These are phyloP conservation scores for Porites evermanni DNA, from an alignment of 92 coral and sea anemone genomes.

Conservation along the genomic window DNA sequence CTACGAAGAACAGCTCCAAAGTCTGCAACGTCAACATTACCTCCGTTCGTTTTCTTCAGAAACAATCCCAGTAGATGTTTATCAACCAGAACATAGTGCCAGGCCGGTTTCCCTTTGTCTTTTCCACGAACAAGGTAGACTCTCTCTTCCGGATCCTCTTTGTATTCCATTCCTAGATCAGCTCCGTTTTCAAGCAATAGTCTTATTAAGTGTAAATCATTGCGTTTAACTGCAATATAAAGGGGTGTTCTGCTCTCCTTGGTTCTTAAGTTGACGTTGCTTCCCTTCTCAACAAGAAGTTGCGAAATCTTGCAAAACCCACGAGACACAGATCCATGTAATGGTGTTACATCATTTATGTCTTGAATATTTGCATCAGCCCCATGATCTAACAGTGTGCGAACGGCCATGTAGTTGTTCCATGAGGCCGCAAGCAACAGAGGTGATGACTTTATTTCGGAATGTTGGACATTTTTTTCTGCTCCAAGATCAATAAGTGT, in stretches of 20 bases:
- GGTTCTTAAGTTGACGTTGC: neutral
- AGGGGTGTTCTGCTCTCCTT: neutral
- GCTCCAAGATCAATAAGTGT: neutral
- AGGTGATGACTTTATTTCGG: neutral
- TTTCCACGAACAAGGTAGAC: slow-evolving; percentile 28
- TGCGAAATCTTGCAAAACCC: neutral
- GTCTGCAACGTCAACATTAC: neutral
- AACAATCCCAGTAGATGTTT: neutral
- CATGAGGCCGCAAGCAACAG: neutral
- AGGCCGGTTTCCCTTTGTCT: slow-evolving; percentile 23
- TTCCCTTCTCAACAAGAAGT: neutral
- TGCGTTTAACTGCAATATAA: neutral
- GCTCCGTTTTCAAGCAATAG: neutral
- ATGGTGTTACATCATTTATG: neutral
- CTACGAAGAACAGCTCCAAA: neutral
- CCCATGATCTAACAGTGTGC: neutral
- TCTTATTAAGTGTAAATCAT: neutral
- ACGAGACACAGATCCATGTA: neutral
- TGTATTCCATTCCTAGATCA: neutral
- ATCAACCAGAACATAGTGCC: slow-evolving; percentile 22
- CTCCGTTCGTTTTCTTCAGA: neutral
- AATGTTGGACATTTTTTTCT: neutral
- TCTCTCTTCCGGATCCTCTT: neutral
- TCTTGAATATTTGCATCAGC: slow-evolving; percentile 4
- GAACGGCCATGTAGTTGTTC: neutral